Evolutionary conservation across 2,888 invertebrate species (phyloP), one percentile per base, ranked within the genome.

Genomic region (Ochropacha duplaris): DNA sequence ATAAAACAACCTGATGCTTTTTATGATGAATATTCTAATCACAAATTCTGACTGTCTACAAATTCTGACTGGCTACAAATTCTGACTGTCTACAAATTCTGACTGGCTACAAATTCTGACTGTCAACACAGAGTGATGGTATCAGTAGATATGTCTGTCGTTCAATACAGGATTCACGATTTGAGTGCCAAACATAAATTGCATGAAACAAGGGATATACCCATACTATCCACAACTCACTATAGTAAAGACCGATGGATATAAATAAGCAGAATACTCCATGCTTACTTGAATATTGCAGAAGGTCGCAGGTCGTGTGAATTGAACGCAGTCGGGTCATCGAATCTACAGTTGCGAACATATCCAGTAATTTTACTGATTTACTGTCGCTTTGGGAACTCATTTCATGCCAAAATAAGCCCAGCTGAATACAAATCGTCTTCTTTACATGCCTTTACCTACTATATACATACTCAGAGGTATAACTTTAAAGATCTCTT

Each of bases 351-450:
- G 44, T 19, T 39, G 16, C 39, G 39, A 44, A 19, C 31, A 31
- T 68, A 69, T 64, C 60, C 64, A 69, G 68, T 66, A 66, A 74
- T 69, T 72, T 66, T 44, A 61, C 63, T 71, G 73, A 85, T 71
- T 82, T 83, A 84, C 80, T 76, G 76, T 78, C 68, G 71, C 58
- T 62, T 65, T 67, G 71, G 69, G 71, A 71, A 68, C 66, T 65
- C 58, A 57, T 70, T 69, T 76, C 72, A 67, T 69, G 67, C 66
- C 66, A 76, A 80, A 81, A 80, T 79, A 78, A 77, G 76, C 71
- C 76, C 59, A 66, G 60, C 69, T 78, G 86, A 83, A 85, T 86
- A 85, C 81, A 74, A 84, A 86, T 84, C 52, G 76, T 60, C 71
- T 72, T 62, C 60, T 86, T 83, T 77, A 68, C 69, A 65, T 50